These are phyloP conservation scores for Clitarchus hookeri DNA, from an alignment of 2,888 invertebrate genomes.

Conservation along the genomic window DNA sequence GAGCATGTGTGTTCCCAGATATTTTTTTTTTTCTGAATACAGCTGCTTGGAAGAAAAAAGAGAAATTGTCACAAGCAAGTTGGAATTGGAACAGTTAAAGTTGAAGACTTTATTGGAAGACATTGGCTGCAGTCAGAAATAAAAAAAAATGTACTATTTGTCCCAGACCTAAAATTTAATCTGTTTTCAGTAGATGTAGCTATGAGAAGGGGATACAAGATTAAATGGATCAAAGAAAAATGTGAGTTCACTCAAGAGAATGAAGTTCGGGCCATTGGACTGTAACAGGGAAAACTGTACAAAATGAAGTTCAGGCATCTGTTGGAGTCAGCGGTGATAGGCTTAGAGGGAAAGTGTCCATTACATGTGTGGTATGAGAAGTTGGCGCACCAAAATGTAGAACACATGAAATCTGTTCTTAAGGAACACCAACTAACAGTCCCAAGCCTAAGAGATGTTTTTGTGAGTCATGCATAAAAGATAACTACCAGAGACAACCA, in stretches of 20 bases:
- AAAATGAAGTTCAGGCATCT: background rate
- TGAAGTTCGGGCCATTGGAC: background rate
- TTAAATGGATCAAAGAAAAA: background rate
- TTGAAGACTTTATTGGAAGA: background rate
- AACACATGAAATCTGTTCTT: background rate
- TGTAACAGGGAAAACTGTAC: background rate
- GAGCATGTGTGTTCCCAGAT: too few species aligned
- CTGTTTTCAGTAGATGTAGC: background rate
- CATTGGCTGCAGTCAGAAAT: background rate
- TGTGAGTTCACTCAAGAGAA: background rate
- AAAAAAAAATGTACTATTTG: background rate
- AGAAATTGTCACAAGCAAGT: background rate
- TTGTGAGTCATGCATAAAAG: background rate
- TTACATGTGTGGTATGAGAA: background rate
- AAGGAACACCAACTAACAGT: background rate
- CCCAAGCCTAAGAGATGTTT: background rate
- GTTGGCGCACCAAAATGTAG: background rate
- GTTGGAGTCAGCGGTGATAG: background rate
- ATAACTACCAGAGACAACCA: background rate
- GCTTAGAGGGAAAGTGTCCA: background rate
- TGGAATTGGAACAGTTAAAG: constrained; percentile 5
- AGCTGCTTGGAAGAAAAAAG: background rate
- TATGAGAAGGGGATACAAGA: background rate
- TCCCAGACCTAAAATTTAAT: background rate
- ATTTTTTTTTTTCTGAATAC: background rate